Evolutionary conservation across 2,888 invertebrate species (phyloP).

Genomic region (Ariolimax columbianus): DNA sequence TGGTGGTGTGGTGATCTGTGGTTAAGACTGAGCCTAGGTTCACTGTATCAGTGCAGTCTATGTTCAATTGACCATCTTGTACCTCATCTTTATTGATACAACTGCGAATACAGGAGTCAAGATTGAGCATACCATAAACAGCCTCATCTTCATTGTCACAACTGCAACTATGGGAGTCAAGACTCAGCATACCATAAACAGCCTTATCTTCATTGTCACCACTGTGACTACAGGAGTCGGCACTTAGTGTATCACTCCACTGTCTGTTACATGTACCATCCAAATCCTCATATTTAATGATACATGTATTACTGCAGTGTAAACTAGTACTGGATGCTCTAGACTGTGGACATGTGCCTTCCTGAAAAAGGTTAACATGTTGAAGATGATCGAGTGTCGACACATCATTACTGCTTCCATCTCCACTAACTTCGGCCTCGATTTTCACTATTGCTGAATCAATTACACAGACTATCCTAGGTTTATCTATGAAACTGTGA

Average conservation of each 20-base stretch:
- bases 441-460: neutral
- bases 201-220: too few species aligned
- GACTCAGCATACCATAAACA: too few species aligned
- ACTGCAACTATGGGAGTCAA: too few species aligned
- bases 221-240: too few species aligned
- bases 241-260: too few species aligned
- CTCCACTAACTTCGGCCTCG: neutral
- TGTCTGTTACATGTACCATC: too few species aligned
- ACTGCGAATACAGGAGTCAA: neutral
- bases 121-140: too few species aligned
- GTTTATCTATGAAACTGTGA: neutral
- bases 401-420: neutral
- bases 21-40: neutral
- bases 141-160: too few species aligned
- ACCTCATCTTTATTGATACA: too few species aligned
- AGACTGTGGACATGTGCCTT: neutral
- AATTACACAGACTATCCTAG: neutral
- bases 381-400: neutral
- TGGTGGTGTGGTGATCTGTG: neutral
- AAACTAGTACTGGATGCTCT: neutral
- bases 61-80: neutral
- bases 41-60: neutral
- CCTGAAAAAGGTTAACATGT: neutral
- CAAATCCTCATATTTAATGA: too few species aligned
- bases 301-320: neutral